phyloP scores from a whole-genome alignment of 2,797 vertebrate species.

The Oryzias dopingdopingensis region DNA sequence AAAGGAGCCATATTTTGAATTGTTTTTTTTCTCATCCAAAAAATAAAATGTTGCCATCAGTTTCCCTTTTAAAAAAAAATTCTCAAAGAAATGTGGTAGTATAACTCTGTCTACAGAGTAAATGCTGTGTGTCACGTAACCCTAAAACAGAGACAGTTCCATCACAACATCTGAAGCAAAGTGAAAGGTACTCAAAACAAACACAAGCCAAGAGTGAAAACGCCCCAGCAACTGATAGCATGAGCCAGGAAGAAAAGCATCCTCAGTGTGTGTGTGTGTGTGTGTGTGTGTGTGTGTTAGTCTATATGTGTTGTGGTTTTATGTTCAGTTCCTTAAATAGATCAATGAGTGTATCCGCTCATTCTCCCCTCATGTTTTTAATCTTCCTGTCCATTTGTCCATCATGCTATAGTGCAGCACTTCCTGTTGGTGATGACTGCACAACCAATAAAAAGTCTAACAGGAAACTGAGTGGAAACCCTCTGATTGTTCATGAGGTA shows the following conservation, averaged over 20 bases:
- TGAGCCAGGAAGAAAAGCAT: slow-evolving; percentile 61
- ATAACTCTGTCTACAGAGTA: no score
- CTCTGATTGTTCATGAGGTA: slow-evolving; percentile 71
- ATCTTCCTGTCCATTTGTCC: slow-evolving; percentile 73
- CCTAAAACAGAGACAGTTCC: slow-evolving; percentile 20
- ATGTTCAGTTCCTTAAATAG: slow-evolving; percentile 68
- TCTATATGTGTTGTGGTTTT: slow-evolving; percentile 28
- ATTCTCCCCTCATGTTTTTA: slow-evolving; percentile 66
- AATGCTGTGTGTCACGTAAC: not conserved
- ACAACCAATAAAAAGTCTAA: slow-evolving; percentile 71
- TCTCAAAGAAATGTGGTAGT: no score
- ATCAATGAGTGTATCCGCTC: slow-evolving; percentile 67
- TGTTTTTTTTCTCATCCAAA: no score
- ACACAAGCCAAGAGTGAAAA: slow-evolving; percentile 47
- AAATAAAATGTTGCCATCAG: no score
- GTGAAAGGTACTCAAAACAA: slow-evolving; percentile 58
- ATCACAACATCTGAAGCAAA: slow-evolving; percentile 47
- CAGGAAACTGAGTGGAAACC: slow-evolving; percentile 67
- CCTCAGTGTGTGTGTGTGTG: slow-evolving; percentile 33
- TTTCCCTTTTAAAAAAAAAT: no score
- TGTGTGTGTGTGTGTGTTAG: not conserved
- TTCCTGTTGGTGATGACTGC: slow-evolving; percentile 67
- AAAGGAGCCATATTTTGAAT: no score
- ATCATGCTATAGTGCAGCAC: slow-evolving; percentile 52
- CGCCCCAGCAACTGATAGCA: slow-evolving; percentile 54